Evolutionary conservation across 2,888 invertebrate genomes (phyloP).

Genomic region (Brachylomia viminalis): DNA sequence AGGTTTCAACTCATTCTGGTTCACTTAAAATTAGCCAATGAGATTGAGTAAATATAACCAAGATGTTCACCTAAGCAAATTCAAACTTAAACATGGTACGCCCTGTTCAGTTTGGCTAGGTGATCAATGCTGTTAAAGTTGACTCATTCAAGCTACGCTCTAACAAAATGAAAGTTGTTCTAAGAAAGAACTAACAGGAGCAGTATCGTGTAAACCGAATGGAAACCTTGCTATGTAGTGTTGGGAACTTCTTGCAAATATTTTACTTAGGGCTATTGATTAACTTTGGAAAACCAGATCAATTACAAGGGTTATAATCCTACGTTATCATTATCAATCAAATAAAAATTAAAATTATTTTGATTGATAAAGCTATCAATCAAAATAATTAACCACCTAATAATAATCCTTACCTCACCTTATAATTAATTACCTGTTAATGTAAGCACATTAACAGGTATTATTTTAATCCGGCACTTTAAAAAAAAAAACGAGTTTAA

Average conservation of each 20-base stretch:
- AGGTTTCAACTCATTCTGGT: neutral
- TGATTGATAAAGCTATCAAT: too few relatives aligned
- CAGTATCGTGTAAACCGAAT: slow-evolving; percentile 24
- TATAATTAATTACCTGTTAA: too few relatives aligned
- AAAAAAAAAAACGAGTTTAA: too few relatives aligned
- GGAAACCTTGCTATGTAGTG: neutral
- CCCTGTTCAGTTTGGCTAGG: slow-evolving; percentile 41
- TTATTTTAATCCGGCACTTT: too few relatives aligned
- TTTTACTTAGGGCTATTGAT: neutral
- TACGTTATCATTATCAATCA: neutral
- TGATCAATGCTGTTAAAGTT: slow-evolving; percentile 52
- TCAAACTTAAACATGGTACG: slow-evolving; percentile 54
- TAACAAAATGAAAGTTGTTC: slow-evolving; percentile 29
- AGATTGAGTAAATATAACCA: slow-evolving; percentile 17
- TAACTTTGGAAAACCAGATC: neutral
- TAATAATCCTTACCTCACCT: too few relatives aligned
- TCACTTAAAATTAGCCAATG: slow-evolving; percentile 5
- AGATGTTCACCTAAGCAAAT: slow-evolving; percentile 37
- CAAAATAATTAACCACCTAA: too few relatives aligned
- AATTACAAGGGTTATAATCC: neutral
- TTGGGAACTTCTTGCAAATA: neutral
- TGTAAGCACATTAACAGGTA: neutral
- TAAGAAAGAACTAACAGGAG: slow-evolving; percentile 7
- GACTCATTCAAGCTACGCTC: slow-evolving; percentile 36
- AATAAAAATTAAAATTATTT: neutral